Percentiles rank a stretch among this genome's conserved stretches.
These are phyloP conservation scores for Bostrychus sinensis DNA, from an alignment of 2,113 vertebrate genomes.

Conservation along the genomic window DNA sequence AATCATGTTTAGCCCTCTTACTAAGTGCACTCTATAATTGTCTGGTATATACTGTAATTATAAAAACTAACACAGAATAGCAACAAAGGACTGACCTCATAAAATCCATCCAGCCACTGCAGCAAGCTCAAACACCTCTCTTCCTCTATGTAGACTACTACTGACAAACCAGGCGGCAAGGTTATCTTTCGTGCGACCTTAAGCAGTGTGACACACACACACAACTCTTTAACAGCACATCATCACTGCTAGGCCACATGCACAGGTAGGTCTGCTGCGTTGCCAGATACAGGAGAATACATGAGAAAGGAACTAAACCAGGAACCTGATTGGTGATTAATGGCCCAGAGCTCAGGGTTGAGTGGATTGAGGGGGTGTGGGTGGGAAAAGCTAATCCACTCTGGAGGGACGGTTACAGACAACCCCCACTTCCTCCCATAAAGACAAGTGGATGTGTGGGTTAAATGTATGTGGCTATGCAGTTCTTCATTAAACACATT, in stretches of 20 bases:
- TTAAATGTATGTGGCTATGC: conserved; percentile 8
- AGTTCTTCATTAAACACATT: neutral
- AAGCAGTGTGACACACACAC: conserved; percentile 45
- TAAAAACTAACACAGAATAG: neutral
- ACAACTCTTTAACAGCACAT: conserved; percentile 10
- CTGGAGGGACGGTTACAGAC: conserved; percentile 25
- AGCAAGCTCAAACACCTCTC: conserved; percentile 41
- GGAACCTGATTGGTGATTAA: conserved; percentile 57
- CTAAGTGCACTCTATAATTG: too few species aligned
- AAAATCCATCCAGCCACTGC: conserved; percentile 7
- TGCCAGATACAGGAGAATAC: conserved; percentile 40
- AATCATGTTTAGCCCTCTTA: too few species aligned
- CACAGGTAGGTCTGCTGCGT: conserved; percentile 39
- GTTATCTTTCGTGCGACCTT: conserved; percentile 45
- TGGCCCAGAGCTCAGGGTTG: conserved; percentile 23
- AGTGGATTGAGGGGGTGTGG: conserved; percentile 19
- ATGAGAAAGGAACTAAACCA: conserved; percentile 39
- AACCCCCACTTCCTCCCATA: neutral
- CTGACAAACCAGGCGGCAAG: conserved; percentile 59
- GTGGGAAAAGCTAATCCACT: conserved; percentile 45
- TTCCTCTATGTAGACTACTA: conserved; percentile 56
- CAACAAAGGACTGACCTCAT: conserved; percentile 19
- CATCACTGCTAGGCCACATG: neutral
- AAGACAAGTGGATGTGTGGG: conserved; percentile 3
- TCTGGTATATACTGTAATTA: too few species aligned